Evolutionary conservation across 2,797 vertebrate species (phyloP), one percentile per base, ranked within the genome.

Genomic region (Botia almorhae): DNA sequence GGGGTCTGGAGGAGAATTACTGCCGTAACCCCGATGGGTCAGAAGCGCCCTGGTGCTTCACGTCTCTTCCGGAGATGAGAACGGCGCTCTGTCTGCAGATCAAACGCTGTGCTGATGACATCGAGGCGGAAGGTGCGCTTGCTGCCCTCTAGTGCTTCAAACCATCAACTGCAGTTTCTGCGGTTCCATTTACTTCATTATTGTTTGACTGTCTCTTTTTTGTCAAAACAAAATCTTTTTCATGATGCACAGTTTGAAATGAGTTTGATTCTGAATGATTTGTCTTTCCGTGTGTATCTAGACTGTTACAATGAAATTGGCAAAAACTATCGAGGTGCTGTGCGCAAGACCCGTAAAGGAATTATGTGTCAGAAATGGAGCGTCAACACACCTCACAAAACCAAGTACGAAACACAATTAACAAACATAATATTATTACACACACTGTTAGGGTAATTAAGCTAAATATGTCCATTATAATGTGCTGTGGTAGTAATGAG

Each of bases 21-120:
- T 99, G 98, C 83, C 93, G 98, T 78, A 99, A 99, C 85, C 98
- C 97, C 0, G 98, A 99, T 0, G 97, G 96, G 13, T 98, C 97
- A 0, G 97, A 99, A 89, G 98, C 97, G 8, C 97, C 97, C 0
- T 0, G 90, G 98, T 99, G 97, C 88, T 99, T 98, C 90, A 98
- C 97, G 0, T 90, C 95, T 4, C 86, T 90, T 43, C 76, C 93
- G 0, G 90, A 90, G 11, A 81, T 96, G 93, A 95, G 96, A 61
- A 89, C 95, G 0, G 97, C 96, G 12, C 96, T 97, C 81, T 99
- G 98, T 86, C 93, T 98, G 87, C 97, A 99, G 90, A 98, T 99
- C 89, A 95, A 94, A 87, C 97, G 97, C 80, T 99, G 98, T 70
- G 85, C 93, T 0, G 96, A 98, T 0, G 95, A 99, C 83, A 92